Base-by-base conservation (phyloP, 92 coral and sea anemone species). In the Zoanthus gigantus region DNA sequence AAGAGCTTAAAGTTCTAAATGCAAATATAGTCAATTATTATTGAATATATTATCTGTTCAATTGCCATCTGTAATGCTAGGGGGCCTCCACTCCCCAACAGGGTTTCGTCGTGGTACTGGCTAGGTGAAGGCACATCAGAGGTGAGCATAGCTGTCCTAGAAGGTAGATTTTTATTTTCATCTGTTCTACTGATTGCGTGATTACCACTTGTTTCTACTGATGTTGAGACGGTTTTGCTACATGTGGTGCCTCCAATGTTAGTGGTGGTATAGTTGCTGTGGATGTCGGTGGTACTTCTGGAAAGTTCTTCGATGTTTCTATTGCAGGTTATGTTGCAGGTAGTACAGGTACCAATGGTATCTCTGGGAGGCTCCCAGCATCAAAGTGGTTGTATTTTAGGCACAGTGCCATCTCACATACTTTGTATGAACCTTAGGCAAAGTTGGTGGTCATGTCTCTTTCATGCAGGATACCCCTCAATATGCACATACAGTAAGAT, bases 381-480 rank as follows among this genome's bases (percentile, higher is more conserved):
- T 73, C 78, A 23, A 2, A 17, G 78, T 17, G 78, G 45, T 37
- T 73, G 47, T 23, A 73, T 73, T 73, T 54, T 54, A 54, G 78
- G 45, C 34, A 37, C 86, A 82, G 17, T 48, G 30, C 57, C 78
- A 54, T 87, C 85, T 11, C 46, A 58, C 53, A 77, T 87, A 17
- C 23, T 53, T 57, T 87, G 75, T 54, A 78, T 23, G 65, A 23
- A 28, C 58, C 90, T 67, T 45, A 78, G 90, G 52, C 90, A 86
- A 30, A 87, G 86, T 87, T 87, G 90, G 42, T 87, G 85, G 18
- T 87, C 90, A 44, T 78, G 90, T 9, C 90, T 45, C 68, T 66
- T 87, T 86, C 90, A 87, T 76, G 78, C 71, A 6, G 78, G 90
- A 65, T 84, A 52, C 53, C 84, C 75, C 18, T 84, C 52, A 30